These are phyloP conservation scores for Euglossa dilemma DNA, from an alignment of 1,140 invertebrate genomes.

Conservation along the genomic window DNA sequence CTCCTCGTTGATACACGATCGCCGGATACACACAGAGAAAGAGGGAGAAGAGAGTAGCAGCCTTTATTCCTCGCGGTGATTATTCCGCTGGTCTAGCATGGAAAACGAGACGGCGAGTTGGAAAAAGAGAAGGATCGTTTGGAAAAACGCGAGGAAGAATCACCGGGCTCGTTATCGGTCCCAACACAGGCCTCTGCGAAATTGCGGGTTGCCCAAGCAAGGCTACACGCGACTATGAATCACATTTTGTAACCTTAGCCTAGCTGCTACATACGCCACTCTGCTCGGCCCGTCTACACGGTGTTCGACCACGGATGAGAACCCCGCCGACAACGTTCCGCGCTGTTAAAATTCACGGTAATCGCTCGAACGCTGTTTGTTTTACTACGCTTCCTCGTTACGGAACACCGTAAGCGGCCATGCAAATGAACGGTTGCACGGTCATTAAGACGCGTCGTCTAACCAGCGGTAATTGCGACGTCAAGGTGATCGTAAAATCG, in stretches of 20 bases:
- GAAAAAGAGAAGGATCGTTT: no score
- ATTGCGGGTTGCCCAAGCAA: constrained; percentile 5
- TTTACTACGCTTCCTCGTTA: constrained; percentile 48
- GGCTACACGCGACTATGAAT: neutral
- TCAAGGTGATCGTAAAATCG: constrained; percentile 51
- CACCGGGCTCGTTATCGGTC: neutral
- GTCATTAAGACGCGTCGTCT: constrained; percentile 50
- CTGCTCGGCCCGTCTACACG: neutral
- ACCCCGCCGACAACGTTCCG: neutral
- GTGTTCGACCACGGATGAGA: neutral
- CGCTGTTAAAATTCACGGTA: neutral
- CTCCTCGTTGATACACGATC: constrained; percentile 18
- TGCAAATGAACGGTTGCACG: constrained; percentile 52
- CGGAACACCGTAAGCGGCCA: constrained; percentile 25
- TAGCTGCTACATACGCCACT: neutral
- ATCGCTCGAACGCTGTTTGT: constrained; percentile 25
- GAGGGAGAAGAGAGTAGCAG: no score
- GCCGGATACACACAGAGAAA: no score
- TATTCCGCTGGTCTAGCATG: neutral
- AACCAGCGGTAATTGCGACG: constrained; percentile 49
- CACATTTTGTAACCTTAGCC: constrained; percentile 13
- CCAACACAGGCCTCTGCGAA: neutral
- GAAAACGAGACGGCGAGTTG: neutral
- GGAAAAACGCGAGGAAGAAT: neutral
- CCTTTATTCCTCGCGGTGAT: constrained; percentile 16